Percentiles rank a stretch among this genome's conserved stretches.
phyloP scores from a whole-genome alignment of 2,113 vertebrate species.

The Oplegnathus fasciatus region DNA sequence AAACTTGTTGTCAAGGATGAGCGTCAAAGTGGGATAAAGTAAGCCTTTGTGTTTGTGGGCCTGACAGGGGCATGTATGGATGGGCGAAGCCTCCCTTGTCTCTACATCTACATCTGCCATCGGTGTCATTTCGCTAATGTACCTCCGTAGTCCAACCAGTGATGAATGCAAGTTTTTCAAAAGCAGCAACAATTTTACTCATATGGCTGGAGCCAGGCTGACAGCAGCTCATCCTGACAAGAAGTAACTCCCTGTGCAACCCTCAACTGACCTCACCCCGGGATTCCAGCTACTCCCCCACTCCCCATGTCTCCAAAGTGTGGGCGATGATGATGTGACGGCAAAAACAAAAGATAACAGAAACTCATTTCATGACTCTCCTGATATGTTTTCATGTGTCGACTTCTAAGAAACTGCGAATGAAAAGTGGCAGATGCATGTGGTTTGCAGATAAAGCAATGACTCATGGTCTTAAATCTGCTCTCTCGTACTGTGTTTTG shows the following conservation, averaged over 20 bases:
- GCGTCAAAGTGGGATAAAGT: slow-evolving; percentile 62
- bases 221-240: slow-evolving; percentile 45
- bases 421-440: slow-evolving; percentile 37
- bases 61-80: slow-evolving; percentile 38
- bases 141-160: neutral
- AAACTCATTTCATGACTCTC: slow-evolving; percentile 25
- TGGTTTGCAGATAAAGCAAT: slow-evolving; percentile 41
- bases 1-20: slow-evolving; percentile 59
- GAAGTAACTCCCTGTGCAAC: slow-evolving; percentile 51
- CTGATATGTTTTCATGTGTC: slow-evolving; percentile 33
- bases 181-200: slow-evolving; percentile 32
- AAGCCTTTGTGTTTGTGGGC: slow-evolving; percentile 46
- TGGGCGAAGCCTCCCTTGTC: slow-evolving; percentile 10
- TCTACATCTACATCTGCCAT: slow-evolving; percentile 27
- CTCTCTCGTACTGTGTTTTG: slow-evolving; percentile 30
- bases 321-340: slow-evolving; percentile 44
- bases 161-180: slow-evolving; percentile 20
- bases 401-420: slow-evolving; percentile 38
- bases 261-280: slow-evolving; percentile 62
- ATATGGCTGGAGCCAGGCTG: slow-evolving; percentile 26
- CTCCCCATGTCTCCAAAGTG: slow-evolving; percentile 22
- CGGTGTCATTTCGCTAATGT: neutral
- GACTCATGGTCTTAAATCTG: slow-evolving; percentile 35
- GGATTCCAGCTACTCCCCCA: slow-evolving; percentile 62
- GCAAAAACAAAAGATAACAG: slow-evolving; percentile 60